These are phyloP conservation scores for Cephalopterus ornatus DNA, from an alignment of 2,113 vertebrate genomes.

Conservation along the genomic window DNA sequence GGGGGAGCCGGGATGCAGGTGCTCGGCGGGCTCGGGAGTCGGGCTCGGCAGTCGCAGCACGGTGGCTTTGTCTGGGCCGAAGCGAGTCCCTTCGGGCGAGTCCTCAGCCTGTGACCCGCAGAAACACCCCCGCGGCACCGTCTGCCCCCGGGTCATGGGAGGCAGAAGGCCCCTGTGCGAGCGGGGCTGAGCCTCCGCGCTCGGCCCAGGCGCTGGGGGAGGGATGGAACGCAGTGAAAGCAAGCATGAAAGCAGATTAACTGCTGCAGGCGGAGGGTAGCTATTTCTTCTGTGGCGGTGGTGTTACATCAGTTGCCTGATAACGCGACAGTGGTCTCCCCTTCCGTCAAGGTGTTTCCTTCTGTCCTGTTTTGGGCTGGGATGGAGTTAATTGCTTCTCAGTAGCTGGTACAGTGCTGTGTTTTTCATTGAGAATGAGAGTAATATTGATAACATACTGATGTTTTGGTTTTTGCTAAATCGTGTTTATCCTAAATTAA, in stretches of 20 bases:
- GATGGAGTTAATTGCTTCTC: not conserved
- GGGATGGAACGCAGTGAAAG: not conserved
- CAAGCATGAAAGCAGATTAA: not conserved
- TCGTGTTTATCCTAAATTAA: not conserved
- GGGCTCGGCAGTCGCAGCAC: accelerated
- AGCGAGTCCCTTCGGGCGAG: not conserved
- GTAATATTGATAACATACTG: not conserved
- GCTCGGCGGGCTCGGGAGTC: not conserved
- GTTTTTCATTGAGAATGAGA: not conserved
- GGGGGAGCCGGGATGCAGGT: not conserved
- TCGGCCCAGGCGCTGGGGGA: not conserved
- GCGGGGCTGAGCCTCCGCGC: not conserved
- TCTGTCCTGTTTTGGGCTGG: not conserved
- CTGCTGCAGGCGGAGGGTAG: not conserved
- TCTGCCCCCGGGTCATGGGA: not conserved
- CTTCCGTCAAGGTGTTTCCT: not conserved
- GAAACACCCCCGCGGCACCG: not conserved
- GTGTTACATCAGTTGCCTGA: not conserved
- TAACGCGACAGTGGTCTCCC: accelerated
- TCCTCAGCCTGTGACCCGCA: not conserved
- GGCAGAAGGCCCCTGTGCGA: not conserved
- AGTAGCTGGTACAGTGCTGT: not conserved
- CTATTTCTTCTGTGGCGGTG: accelerated
- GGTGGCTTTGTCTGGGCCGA: not conserved
- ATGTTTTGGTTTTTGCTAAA: not conserved